Percentiles rank a stretch among this genome's conserved stretches.
These are phyloP conservation scores for Apodemus agrarius DNA, from an alignment of 2,797 vertebrate genomes.

Conservation along the genomic window DNA sequence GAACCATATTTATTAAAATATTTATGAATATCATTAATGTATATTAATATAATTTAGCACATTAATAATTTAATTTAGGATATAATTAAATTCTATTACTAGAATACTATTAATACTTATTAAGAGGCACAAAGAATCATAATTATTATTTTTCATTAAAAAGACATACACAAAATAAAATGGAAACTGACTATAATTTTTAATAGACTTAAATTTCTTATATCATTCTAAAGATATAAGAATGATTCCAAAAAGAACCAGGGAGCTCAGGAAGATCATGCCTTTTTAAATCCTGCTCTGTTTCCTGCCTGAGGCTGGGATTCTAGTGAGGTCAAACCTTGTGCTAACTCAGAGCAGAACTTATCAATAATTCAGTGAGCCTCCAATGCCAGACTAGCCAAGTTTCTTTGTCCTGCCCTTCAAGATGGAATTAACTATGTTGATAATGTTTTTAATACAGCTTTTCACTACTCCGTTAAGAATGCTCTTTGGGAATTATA, in stretches of 20 bases:
- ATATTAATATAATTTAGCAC: constrained; percentile 6
- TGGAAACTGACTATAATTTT: background rate
- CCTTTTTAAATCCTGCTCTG: background rate
- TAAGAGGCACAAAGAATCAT: background rate
- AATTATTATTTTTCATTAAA: constrained; percentile 45
- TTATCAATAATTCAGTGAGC: constrained; percentile 59
- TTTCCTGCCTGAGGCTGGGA: background rate
- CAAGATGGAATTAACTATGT: constrained; percentile 55
- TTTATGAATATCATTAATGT: background rate
- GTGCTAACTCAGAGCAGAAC: background rate
- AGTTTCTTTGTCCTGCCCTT: constrained; percentile 66
- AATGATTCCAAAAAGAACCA: background rate
- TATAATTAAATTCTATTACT: background rate
- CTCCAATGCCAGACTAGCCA: constrained; percentile 1
- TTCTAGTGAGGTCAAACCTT: background rate
- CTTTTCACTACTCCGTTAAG: constrained; percentile 21
- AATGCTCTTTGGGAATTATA: constrained; percentile 52
- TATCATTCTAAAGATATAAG: constrained; percentile 39
- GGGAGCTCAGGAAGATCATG: background rate
- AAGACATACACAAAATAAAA: constrained; percentile 10
- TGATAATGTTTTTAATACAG: constrained; percentile 68
- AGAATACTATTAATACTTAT: constrained; percentile 22
- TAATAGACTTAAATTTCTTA: constrained; percentile 25
- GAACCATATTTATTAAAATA: constrained; percentile 63
- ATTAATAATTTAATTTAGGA: constrained; percentile 35